Evolutionary conservation across 2,888 invertebrate genomes (phyloP).

Genomic region (Drosophila melanosoma): DNA sequence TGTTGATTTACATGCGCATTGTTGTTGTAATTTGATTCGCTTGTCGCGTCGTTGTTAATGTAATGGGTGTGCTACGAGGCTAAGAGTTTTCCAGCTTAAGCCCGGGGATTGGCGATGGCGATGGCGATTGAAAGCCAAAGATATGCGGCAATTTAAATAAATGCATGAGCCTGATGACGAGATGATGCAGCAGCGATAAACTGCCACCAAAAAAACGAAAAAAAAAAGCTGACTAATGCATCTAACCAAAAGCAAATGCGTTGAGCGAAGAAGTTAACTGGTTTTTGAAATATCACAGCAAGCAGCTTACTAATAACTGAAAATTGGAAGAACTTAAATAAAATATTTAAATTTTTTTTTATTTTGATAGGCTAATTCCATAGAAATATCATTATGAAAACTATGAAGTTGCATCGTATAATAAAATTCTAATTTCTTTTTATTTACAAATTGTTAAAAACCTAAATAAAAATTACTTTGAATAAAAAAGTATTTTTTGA

Average conservation of each 20-base stretch:
- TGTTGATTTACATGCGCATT: conserved; percentile 74
- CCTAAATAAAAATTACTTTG: background rate
- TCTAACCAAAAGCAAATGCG: background rate
- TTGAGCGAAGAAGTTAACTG: background rate
- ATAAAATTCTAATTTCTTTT: background rate
- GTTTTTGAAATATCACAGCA: conserved; percentile 33
- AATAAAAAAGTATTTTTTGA: background rate
- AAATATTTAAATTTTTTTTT: background rate
- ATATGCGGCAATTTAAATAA: conserved; percentile 61
- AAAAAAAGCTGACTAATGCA: conserved; percentile 29
- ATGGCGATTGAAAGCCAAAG: conserved; percentile 43
- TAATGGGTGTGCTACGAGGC: conserved; percentile 41
- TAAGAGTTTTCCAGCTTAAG: conserved; percentile 30
- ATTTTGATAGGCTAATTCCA: background rate
- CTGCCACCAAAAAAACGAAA: conserved; percentile 6
- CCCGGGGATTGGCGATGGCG: conserved; percentile 27
- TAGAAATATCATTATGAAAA: background rate
- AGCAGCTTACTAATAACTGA: conserved; percentile 27
- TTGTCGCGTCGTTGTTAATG: conserved; percentile 35
- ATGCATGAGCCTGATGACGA: conserved; percentile 33
- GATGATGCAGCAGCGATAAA: conserved; percentile 46
- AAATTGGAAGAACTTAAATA: background rate
- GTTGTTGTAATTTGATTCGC: conserved; percentile 62
- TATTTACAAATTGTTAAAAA: background rate
- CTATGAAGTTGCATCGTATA: background rate